phyloP scores from a whole-genome alignment of 2,888 invertebrate species.

The Drosophila percnosoma region DNA sequence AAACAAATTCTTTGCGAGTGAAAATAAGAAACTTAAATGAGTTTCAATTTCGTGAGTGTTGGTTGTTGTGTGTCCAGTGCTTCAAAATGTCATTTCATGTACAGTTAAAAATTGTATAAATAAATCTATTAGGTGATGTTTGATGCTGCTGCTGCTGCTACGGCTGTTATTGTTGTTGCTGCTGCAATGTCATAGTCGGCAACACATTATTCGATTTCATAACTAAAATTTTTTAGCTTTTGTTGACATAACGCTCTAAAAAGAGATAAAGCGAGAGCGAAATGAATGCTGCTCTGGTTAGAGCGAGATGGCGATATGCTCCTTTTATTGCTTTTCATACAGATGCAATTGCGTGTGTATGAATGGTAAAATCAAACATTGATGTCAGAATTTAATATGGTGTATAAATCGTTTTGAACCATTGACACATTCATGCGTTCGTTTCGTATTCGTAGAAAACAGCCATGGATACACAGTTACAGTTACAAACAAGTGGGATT shows the following conservation, averaged over 20 bases:
- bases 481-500: constrained; percentile 5
- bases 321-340: constrained; percentile 53
- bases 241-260: constrained; percentile 50
- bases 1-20: constrained; percentile 45
- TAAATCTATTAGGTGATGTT: constrained; percentile 69
- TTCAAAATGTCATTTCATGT: constrained; percentile 54
- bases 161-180: constrained; percentile 6
- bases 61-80: constrained; percentile 14
- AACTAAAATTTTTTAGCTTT: constrained; percentile 54
- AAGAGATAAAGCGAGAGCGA: constrained; percentile 6
- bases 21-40: constrained; percentile 68
- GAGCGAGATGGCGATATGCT: constrained; percentile 6
- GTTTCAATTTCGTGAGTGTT: constrained; percentile 65
- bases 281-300: not conserved
- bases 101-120: constrained; percentile 64
- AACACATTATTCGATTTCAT: constrained; percentile 72
- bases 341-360: constrained; percentile 10
- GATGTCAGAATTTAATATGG: constrained; percentile 81
- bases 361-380: constrained; percentile 72
- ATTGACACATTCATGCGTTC: constrained; percentile 80
- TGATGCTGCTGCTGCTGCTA: constrained; percentile 15
- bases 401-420: constrained; percentile 81
- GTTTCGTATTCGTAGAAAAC: constrained; percentile 57
- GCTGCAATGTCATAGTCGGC: constrained; percentile 60
- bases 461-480: constrained; percentile 20